Percentiles rank a stretch among this genome's conserved stretches.
Evolutionary conservation across 1,140 invertebrate species (phyloP).

Genomic region (Zeugodacus cucurbitae): DNA sequence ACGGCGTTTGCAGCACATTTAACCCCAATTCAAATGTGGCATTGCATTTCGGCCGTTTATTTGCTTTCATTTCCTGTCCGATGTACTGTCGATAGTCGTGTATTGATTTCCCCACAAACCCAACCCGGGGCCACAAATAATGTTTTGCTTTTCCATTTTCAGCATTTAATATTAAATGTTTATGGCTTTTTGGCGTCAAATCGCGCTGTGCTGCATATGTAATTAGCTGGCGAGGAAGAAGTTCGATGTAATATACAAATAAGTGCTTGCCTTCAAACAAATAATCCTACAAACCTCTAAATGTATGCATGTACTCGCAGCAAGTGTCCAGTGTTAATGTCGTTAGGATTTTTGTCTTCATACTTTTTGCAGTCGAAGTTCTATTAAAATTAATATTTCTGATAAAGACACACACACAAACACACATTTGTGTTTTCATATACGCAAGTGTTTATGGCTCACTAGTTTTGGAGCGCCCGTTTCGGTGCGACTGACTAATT

Average conservation of each 20-base stretch:
- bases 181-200: background rate
- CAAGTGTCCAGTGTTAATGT: background rate
- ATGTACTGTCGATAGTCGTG: background rate
- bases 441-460: background rate
- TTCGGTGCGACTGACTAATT: background rate
- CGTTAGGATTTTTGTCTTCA: no score
- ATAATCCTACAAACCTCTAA: background rate
- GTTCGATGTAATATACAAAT: background rate
- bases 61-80: slow-evolving; percentile 21
- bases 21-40: background rate
- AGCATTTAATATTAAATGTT: background rate
- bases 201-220: background rate
- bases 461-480: background rate
- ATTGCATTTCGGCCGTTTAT: background rate
- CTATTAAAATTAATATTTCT: background rate
- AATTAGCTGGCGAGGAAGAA: background rate
- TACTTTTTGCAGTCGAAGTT: background rate
- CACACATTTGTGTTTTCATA: background rate
- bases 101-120: background rate
- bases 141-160: background rate
- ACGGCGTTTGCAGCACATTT: background rate
- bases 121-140: background rate
- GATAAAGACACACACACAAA: background rate
- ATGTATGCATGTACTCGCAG: background rate
- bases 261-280: background rate